These are phyloP conservation scores for Psophia crepitans DNA, from an alignment of 2,113 vertebrate genomes.

Conservation along the genomic window DNA sequence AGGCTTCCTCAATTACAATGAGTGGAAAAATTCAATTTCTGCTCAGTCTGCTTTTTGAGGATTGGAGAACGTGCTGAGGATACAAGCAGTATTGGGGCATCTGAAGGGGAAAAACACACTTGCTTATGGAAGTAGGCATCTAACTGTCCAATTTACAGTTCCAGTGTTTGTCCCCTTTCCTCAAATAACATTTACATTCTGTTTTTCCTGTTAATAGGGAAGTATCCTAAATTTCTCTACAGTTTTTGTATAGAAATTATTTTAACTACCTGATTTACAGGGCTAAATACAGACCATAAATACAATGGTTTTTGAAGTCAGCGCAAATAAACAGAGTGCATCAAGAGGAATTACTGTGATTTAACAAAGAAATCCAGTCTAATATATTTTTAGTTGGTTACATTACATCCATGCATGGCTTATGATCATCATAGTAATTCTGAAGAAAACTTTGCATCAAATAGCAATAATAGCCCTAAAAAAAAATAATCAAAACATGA, in stretches of 20 bases:
- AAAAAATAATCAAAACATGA: too few species aligned
- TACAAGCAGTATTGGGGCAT: too few species aligned
- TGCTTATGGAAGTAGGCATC: too few species aligned
- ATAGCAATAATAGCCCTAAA: background rate
- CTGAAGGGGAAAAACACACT: too few species aligned
- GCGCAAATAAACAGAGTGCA: background rate
- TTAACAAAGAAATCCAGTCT: background rate
- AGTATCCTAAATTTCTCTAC: background rate
- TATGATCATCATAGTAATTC: background rate
- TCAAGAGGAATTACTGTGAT: background rate
- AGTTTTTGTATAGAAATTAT: background rate
- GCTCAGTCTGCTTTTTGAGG: too few species aligned
- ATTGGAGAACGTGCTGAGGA: too few species aligned
- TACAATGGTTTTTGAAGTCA: background rate
- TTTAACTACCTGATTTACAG: background rate
- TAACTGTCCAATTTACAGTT: too few species aligned
- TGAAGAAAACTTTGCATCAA: background rate
- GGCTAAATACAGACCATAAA: background rate
- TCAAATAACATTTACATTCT: too few species aligned
- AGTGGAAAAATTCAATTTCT: too few species aligned
- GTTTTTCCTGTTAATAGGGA: background rate
- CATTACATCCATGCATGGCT: background rate
- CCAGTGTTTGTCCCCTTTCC: too few species aligned
- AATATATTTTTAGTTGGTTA: background rate
- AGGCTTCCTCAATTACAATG: too few species aligned